Base-by-base conservation (phyloP, 2,888 invertebrate genomes). In the Thelaira solivaga region DNA sequence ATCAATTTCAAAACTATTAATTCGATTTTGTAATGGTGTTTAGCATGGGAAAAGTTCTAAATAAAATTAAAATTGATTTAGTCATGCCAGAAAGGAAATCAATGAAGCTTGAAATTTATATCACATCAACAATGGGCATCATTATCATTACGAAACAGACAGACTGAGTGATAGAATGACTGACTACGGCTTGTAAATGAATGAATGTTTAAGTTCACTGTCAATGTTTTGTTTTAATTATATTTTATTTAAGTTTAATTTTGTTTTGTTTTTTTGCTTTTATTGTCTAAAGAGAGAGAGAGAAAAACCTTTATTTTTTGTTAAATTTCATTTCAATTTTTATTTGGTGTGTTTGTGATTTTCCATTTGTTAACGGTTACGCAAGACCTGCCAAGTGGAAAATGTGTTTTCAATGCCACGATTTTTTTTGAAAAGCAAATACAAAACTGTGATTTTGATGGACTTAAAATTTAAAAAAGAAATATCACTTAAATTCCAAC, bases 351-450 rank as follows among this genome's bases (percentile, higher is more conserved):
- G 64, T 43, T n/a, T 45, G 59, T 55, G 20, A 69, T 62, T 73
- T 73, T 73, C 45, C 41, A 73, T 73, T 78, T 43, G 77, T 18
- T 43, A 64, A 61, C 51, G 74, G 78, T 78, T 78, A 78, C 74
- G 78, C 78, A 78, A 78, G 78, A 78, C 59, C 45, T 78, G 74
- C 74, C 78, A 78, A 69, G 78, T 78, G 78, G 78, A 78, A 78
- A 78, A 78, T 78, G 69, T 74, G 69, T 74, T 78, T 74, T 78
- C 78, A 78, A 78, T 78, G 78, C 65, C 74, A 64, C 41, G 31
- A 69, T 68, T 67, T 29, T 53, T 53, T 53, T 2, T 29, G 18
- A 20, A n/a, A 67, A 34, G 43, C n/a, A 16, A 45, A 47, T 43
- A 39, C 18, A 61, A 53, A 51, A 45, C 29, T n/a, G 43, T 16